Percentiles rank a stretch among this genome's conserved stretches.
These are phyloP conservation scores for Serripes groenlandicus DNA, from an alignment of 2,888 invertebrate species.

Conservation along the genomic window DNA sequence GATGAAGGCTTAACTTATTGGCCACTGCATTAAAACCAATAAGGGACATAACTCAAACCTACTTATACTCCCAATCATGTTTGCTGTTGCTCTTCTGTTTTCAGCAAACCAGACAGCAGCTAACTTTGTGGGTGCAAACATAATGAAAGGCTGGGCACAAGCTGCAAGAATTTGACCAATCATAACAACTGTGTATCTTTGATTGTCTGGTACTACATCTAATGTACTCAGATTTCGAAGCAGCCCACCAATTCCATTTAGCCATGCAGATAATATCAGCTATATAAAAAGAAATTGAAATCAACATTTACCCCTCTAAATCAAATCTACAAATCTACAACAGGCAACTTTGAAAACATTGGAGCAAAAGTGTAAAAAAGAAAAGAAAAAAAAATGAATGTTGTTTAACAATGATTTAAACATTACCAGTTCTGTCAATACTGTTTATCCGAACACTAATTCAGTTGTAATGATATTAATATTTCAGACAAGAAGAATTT, in stretches of 20 bases:
- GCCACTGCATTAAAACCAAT: no score
- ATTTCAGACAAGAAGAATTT: no score
- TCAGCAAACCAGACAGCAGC: constrained; percentile 87
- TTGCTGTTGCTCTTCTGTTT: constrained; percentile 87
- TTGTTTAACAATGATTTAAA: no score
- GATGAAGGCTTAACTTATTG: no score
- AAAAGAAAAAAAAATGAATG: no score
- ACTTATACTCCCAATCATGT: constrained; percentile 86
- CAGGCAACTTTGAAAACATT: no score
- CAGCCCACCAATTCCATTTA: constrained; percentile 86
- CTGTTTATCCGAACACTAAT: no score
- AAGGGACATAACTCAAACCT: constrained; percentile 86
- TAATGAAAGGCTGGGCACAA: constrained; percentile 87
- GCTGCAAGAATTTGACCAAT: constrained; percentile 87
- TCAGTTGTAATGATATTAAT: no score
- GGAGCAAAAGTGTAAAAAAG: no score
- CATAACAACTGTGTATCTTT: constrained; percentile 78
- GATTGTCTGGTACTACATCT: constrained; percentile 70
- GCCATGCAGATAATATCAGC: constrained; percentile 86
- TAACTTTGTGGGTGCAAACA: constrained; percentile 87
- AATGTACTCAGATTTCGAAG: constrained; percentile 85
- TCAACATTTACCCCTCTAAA: no score
- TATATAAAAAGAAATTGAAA: constrained; percentile 63
- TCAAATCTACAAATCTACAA: no score
- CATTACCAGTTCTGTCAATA: no score